Conservation (phyloP, 2,797 vertebrate species). For the Tenualosa ilisha region DNA sequence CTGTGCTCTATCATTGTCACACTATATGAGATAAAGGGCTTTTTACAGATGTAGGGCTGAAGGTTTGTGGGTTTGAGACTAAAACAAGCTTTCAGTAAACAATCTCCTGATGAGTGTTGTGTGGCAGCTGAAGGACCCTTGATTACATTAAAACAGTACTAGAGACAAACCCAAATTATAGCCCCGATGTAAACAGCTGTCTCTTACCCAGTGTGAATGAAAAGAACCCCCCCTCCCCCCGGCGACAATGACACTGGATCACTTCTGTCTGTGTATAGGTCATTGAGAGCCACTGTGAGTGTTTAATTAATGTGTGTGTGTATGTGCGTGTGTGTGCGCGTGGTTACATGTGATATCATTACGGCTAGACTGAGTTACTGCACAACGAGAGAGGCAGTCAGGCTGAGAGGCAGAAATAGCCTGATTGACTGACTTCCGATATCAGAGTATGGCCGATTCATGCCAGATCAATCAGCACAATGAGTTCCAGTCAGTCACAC, state of each 20-base stretch:
- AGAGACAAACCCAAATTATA: background rate
- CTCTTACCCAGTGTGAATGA: background rate
- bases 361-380: constrained; percentile 25
- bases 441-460: background rate
- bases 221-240: background rate
- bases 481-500: constrained; percentile 3
- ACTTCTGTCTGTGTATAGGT: constrained; percentile 35
- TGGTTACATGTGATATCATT: constrained; percentile 54
- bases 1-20: too few relatives aligned
- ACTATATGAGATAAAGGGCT: background rate
- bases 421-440: background rate
- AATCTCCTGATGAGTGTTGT: too few relatives aligned
- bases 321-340: background rate
- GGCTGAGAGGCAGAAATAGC: constrained; percentile 29
- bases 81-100: background rate
- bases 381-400: background rate
- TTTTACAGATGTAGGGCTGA: background rate
- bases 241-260: constrained; percentile 47
- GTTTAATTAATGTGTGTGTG: constrained; percentile 55
- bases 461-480: background rate
- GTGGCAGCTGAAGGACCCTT: too few relatives aligned
- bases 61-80: background rate
- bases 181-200: background rate
- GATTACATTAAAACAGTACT: too few relatives aligned
- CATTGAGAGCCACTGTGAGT: constrained; percentile 42